Base-by-base conservation (phyloP, 2,888 invertebrate genomes). In the Campoplex capitator region DNA sequence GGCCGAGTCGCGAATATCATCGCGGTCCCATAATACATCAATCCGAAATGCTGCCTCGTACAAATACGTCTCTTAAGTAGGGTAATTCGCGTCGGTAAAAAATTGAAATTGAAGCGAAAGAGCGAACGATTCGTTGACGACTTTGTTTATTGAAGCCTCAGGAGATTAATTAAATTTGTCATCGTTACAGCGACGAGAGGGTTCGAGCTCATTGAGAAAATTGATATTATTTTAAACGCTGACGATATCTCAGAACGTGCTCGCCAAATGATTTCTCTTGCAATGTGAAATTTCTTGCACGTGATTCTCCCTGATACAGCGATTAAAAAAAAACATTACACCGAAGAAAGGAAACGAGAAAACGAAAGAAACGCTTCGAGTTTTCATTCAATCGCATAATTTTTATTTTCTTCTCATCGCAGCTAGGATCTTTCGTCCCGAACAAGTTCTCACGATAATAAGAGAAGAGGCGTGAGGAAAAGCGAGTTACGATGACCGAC, bases 401-500 rank as follows among this genome's bases (percentile, higher is more conserved):
- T 62, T 38, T 79, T 9, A 65, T 62, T 62, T 38, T 79, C 35
- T 62, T 62, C 42, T 48, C 54, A 42, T 58, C 67, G 16, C 9
- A 23, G 23, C 4, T 13, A 62, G 6, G n/a, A 70, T 65, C 13
- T 54, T 8, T 35, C 16, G 35, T 42, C 9, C 68, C 45, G 67
- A 42, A 48, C 18, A 54, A 78, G 51, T 75, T 54, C 68, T 56
- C 78, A 62, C 75, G 68, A 70, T 83, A 77, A 79, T 54, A 68
- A 38, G 16, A 81, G 38, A 74, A 35, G 65, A 81, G 76, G 38
- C 82, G 18, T 48, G 35, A 79, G 82, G 71, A 83, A 80, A 76
- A 81, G 58, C 77, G 73, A 74, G 58, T 80, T 73, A 65, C 84
- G 84, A 81, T 81, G 71, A 76, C 81, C 81, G 67, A 51, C 38